Base-by-base conservation (phyloP, 2,797 vertebrate species). In the Lagodon rhomboides region DNA sequence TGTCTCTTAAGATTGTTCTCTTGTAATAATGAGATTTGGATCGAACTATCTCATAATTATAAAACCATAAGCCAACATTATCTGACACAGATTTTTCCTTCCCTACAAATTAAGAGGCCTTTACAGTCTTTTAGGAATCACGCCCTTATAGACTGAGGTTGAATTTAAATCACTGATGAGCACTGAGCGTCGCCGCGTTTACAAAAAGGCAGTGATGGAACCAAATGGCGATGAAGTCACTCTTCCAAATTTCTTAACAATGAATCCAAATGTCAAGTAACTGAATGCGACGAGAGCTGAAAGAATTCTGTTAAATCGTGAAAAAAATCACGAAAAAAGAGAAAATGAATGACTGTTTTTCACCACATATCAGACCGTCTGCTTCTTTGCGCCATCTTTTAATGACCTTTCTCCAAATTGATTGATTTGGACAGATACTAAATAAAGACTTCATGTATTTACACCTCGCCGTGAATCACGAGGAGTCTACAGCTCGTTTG, bases 381-480 rank as follows among this genome's bases (percentile, higher is more conserved):
- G 30, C 18, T 59, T 30, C 58, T 59, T 15, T 43, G 12, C 22
- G 58, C 38, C 34, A 6, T 22, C 12, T 41, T 41, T 43, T 47
- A 34, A 34, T 34, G 34, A 34, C 34, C 9, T 34, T 9, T 34
- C 30, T 3, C 30, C 30, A 11, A 55, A n/a, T 55, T 63, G 44
- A 65, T 51, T 61, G 43, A 71, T 64, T 75, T 58, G 20, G 55
- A 7, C 18, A 50, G 60, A 58, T 12, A n/a, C 41, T 41, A 68
- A 77, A 68, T 47, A 64, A 56, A 76, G 49, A 68, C 51, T 20
- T 46, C 20, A 55, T 59, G 73, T 64, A 68, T 84, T 59, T 75
- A 34, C 58, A 72, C 77, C 43, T 44, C 46, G 44, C 18, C 47
- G 47, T 34, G 43, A 81, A 64, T 77, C 74, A 70, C 12, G 44